Percentiles rank a stretch among this genome's conserved stretches.
Conservation (phyloP, 2,113 vertebrate species). For the Leuciscus idus region DNA sequence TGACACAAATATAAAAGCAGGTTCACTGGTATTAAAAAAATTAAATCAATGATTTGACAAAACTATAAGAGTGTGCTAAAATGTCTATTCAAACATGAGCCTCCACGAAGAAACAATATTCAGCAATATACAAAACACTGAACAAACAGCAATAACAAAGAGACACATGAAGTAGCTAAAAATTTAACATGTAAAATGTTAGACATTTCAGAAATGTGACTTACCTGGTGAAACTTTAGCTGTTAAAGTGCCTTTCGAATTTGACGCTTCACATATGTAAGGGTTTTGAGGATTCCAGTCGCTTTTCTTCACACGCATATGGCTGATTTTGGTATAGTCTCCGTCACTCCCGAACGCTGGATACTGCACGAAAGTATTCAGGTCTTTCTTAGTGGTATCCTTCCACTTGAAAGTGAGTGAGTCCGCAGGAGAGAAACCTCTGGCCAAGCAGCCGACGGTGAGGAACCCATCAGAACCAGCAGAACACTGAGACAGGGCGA, state of each 20-base stretch:
- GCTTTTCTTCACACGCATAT: slow-evolving; percentile 44
- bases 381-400: rapidly evolving
- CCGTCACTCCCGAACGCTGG: rapidly evolving
- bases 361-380: slow-evolving; percentile 37
- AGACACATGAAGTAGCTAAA: neutral
- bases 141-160: neutral
- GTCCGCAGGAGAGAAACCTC: slow-evolving; percentile 64
- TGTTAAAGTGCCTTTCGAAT: neutral
- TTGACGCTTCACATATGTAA: slow-evolving; percentile 58
- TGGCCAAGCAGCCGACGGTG: slow-evolving; percentile 71
- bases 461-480: neutral
- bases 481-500: slow-evolving; percentile 64
- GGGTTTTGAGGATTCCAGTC: neutral
- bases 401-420: slow-evolving; percentile 65
- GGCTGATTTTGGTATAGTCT: slow-evolving; percentile 57
- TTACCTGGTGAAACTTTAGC: slow-evolving; percentile 25
- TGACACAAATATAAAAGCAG: neutral
- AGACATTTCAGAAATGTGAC: neutral
- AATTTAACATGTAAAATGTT: neutral
- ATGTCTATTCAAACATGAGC: neutral
- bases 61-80: neutral
- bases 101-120: neutral
- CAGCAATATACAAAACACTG: neutral
- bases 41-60: neutral
- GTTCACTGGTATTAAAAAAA: neutral